These are phyloP conservation scores for Asteroscopus sphinx DNA, from an alignment of 2,888 invertebrate genomes.

Conservation along the genomic window DNA sequence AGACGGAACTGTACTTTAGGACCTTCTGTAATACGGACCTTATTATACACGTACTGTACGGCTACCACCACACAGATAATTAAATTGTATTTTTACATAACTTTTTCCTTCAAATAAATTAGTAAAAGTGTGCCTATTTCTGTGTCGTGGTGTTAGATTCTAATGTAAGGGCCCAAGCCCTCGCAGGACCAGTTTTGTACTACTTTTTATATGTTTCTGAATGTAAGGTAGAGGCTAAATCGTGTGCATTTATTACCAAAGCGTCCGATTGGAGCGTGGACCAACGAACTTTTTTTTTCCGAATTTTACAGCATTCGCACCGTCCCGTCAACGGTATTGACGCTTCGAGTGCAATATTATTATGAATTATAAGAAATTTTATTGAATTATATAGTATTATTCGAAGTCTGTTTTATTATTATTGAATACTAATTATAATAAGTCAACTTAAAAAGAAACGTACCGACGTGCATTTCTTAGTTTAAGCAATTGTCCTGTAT, in stretches of 20 bases:
- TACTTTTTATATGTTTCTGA: constrained; percentile 61
- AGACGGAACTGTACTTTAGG: too few relatives aligned
- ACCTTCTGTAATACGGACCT: too few relatives aligned
- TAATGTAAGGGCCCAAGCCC: constrained; percentile 33
- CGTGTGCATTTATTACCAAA: constrained; percentile 69
- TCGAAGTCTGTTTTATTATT: constrained; percentile 74
- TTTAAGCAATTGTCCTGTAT: constrained; percentile 85
- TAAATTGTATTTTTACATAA: constrained; percentile 49
- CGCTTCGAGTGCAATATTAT: constrained; percentile 68
- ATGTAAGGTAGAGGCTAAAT: constrained; percentile 72
- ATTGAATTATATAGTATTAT: constrained; percentile 74
- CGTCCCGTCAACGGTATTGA: constrained; percentile 72
- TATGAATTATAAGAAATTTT: constrained; percentile 54
- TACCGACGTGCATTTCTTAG: constrained; percentile 89
- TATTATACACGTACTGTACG: constrained; percentile 40
- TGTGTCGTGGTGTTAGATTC: constrained; percentile 48
- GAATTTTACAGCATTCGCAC: constrained; percentile 57
- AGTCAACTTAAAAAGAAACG: constrained; percentile 74
- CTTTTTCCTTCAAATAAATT: constrained; percentile 27
- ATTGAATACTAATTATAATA: constrained; percentile 65
- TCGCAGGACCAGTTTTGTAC: constrained; percentile 60
- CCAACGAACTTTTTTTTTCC: constrained; percentile 53
- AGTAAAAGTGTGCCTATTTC: constrained; percentile 40
- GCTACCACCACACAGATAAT: constrained; percentile 39
- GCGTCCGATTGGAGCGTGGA: constrained; percentile 58